Evolutionary conservation across 2,797 vertebrate genomes (phyloP), one percentile per base, ranked within the genome.

Genomic region (Rhynchotus rufescens): DNA sequence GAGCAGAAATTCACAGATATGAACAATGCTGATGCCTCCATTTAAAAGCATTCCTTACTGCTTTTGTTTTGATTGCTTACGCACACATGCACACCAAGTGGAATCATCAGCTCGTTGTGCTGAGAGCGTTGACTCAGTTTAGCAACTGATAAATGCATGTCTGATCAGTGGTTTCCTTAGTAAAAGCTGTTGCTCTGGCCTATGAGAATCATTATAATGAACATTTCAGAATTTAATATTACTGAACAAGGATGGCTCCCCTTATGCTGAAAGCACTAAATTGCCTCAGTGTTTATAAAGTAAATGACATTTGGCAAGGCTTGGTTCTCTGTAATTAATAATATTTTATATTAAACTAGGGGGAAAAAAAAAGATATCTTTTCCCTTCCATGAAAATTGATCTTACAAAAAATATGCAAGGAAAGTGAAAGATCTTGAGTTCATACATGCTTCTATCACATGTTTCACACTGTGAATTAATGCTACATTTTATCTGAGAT

Each of bases 31-130:
- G 36, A 23, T 40, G 15, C 62, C 92, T 90, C 67, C 32, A 54
- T 83, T 87, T 86, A 13, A 87, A 84, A 79, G 61, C 45, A 59
- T 79, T 90, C 92, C 93, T 93, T 72, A 74, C 64, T 74, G 84
- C 1, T 91, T 84, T 84, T 88, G 54, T 86, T 90, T 86, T 75
- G 49, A 49, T 86, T 94, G 67, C 65, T 94, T 84, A 77, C 15
- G 84, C 59, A 67, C 20, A 51, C 45, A 51, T 54, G 73, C 68
- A 72, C 49, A 71, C 65, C 62, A 80, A 52, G 0, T 0, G 57
- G 82, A 88, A 47, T 80, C 67, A 80, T 88, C 80, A 81, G 57
- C 79, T 92, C 49, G 19, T 21, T 36, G 42, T 19, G 36, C 67
- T 74, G 92, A 91, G 61, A 51, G 69, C 73, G 65, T 71, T 92